phyloP scores from a whole-genome alignment of 1,140 invertebrate genomes.

The Monochamus saltuarius region DNA sequence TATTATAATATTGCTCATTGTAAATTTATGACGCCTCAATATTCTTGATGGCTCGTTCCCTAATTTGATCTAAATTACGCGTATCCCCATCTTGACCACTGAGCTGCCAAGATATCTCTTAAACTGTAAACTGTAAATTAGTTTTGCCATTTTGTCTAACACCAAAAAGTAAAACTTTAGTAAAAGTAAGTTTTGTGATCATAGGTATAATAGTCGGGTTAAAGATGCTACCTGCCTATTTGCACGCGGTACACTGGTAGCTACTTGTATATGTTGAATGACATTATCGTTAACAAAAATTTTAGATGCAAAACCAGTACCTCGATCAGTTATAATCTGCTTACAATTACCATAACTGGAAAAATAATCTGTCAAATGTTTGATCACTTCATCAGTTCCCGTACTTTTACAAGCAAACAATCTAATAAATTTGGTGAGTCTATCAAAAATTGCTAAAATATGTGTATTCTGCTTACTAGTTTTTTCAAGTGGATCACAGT shows the following conservation, averaged over 20 bases:
- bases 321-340: constrained; percentile 29
- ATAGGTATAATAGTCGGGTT: constrained; percentile 34
- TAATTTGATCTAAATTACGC: neutral
- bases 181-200: constrained; percentile 22
- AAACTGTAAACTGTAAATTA: neutral
- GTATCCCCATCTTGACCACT: too few relatives aligned
- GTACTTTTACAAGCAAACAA: constrained; percentile 12
- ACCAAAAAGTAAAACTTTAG: too few relatives aligned
- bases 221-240: constrained; percentile 33
- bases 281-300: constrained; percentile 24
- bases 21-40: too few relatives aligned
- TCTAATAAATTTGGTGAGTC: constrained; percentile 37
- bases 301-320: constrained; percentile 26
- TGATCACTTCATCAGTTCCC: constrained; percentile 21
- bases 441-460: constrained; percentile 36
- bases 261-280: too few relatives aligned
- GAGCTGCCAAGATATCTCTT: neutral
- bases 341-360: constrained; percentile 18
- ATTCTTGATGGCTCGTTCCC: too few relatives aligned
- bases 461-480: constrained; percentile 18
- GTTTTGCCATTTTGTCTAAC: neutral
- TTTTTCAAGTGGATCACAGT: constrained; percentile 37
- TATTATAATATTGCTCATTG: too few relatives aligned
- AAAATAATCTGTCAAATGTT: constrained; percentile 27
- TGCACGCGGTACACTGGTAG: too few relatives aligned